Conservation (phyloP, 2,888 invertebrate species). For the Stratiomys singularior region DNA sequence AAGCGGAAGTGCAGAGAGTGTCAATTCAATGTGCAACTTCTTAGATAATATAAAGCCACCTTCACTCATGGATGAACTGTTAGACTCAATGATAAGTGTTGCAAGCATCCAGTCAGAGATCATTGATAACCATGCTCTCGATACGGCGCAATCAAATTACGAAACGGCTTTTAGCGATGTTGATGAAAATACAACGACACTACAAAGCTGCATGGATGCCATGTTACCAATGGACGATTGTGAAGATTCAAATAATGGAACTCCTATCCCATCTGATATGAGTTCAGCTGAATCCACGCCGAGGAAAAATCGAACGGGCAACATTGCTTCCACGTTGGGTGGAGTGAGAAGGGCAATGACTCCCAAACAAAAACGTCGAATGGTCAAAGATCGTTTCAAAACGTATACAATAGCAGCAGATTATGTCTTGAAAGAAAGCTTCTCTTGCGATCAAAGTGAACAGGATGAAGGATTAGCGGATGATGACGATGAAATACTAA, state of each 20-base stretch:
- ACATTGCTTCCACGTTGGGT: conserved; percentile 57
- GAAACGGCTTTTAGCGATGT: conserved; percentile 70
- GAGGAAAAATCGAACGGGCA: conserved; percentile 65
- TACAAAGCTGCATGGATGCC: conserved; percentile 69
- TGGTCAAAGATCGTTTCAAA: conserved; percentile 82
- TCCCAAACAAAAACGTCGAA: conserved; percentile 80
- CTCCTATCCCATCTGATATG: conserved; percentile 75
- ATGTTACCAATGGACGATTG: conserved; percentile 65
- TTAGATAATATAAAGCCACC: conserved; percentile 86
- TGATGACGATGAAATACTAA: conserved; percentile 62
- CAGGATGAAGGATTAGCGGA: conserved; percentile 49
- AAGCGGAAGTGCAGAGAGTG: conserved; percentile 74
- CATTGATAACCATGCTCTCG: conserved; percentile 67
- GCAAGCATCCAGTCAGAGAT: conserved; percentile 85
- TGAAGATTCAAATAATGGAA: conserved; percentile 66
- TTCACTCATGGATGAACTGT: conserved; percentile 78
- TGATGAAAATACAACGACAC: conserved; percentile 70
- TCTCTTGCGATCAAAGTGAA: conserved; percentile 53
- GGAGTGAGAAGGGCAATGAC: conserved; percentile 67
- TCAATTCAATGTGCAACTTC: conserved; percentile 69
- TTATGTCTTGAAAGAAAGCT: conserved; percentile 62
- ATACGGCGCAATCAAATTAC: conserved; percentile 63
- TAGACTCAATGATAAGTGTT: conserved; percentile 86
- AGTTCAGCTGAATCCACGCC: conserved; percentile 83
- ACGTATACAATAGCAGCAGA: conserved; percentile 83